Evolutionary conservation across 2,113 vertebrate genomes (phyloP), one percentile per base, ranked within the genome.

Genomic region (Epinephelus cyanopodus): DNA sequence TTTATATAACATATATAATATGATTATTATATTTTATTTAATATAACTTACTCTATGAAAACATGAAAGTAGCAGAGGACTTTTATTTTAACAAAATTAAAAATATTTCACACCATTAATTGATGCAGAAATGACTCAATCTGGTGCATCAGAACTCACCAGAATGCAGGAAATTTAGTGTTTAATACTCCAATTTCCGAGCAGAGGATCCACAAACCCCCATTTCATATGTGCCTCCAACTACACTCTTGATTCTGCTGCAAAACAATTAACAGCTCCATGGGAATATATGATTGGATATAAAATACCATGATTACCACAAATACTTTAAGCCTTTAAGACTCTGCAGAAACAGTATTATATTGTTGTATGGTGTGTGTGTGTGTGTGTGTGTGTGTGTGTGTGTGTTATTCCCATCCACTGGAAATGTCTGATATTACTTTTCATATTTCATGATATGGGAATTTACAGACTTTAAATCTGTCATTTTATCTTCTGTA

Each of bases 301-400:
- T 37, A 15, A 84, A 79, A 64, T 71, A 50, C 70, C 39, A 42
- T 0, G 15, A 67, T 74, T 57, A 58, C 25, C 3, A 62, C 61
- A 79, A 76, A 72, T 72, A 81, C 60, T 76, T 79, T 83, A 66
- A 85, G 82, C 74, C 60, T 62, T 88, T 85, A 82, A 82, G 78
- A 78, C 82, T 57, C 45, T 45, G 27, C 47, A 27, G 29, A 81
- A 58, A 77, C 48, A 54, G 7, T 61, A 45, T 58, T 75, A 25
- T 61, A 18, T 29, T 71, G 42, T 53, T 62, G 9, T 56, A 5
- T 67, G 27, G 50, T 69, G 64, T 25, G 47, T n/a, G 54, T 39
- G 61, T 63, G 61, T 45, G 58, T 72, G 33, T 71, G 66, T 70
- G 47, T 17, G 19, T 61, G 56, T 27, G 66, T 72, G 52, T 63